A percentile compares a stretch with the other conserved stretches of the same genome.
phyloP scores from a whole-genome alignment of 2,113 vertebrate genomes.

The Poeciliopsis occidentalis region DNA sequence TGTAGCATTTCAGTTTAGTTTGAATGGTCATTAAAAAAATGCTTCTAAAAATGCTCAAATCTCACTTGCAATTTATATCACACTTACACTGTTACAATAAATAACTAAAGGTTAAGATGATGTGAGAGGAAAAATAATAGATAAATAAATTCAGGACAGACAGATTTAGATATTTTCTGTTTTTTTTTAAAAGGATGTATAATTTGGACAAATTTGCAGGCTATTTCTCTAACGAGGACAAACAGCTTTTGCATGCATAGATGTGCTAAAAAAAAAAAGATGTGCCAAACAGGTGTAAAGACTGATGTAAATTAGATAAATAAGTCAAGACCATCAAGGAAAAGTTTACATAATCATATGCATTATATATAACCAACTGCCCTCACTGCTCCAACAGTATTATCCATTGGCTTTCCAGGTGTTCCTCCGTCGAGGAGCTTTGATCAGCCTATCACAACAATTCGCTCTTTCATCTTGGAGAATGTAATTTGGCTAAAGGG shows the following conservation, averaged over 20 bases:
- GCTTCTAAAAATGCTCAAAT: no score
- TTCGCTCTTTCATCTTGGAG: conserved; percentile 76
- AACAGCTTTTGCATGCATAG: conserved; percentile 23
- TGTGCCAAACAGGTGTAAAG: conserved; percentile 45
- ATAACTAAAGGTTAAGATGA: no score
- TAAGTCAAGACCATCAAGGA: conserved; percentile 71
- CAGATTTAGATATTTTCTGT: no score
- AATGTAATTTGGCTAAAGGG: conserved; percentile 71
- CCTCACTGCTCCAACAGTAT: conserved; percentile 63
- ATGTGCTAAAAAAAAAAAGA: conserved; percentile 60
- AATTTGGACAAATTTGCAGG: no score
- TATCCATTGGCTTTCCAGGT: conserved; percentile 74
- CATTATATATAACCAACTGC: conserved; percentile 72
- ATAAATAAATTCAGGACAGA: no score
- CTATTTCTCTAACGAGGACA: conserved; percentile 14
- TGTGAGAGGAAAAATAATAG: no score
- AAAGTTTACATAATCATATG: conserved; percentile 79
- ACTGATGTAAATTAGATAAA: conserved; percentile 68
- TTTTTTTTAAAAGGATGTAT: no score
- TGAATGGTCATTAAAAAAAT: no score
- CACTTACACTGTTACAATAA: no score
- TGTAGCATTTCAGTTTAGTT: no score
- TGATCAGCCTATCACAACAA: conserved; percentile 80
- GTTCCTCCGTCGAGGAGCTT: conserved; percentile 75
- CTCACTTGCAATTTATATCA: no score